These are phyloP conservation scores for Lithophane ornitopus DNA, from an alignment of 2,888 invertebrate genomes.

Conservation along the genomic window DNA sequence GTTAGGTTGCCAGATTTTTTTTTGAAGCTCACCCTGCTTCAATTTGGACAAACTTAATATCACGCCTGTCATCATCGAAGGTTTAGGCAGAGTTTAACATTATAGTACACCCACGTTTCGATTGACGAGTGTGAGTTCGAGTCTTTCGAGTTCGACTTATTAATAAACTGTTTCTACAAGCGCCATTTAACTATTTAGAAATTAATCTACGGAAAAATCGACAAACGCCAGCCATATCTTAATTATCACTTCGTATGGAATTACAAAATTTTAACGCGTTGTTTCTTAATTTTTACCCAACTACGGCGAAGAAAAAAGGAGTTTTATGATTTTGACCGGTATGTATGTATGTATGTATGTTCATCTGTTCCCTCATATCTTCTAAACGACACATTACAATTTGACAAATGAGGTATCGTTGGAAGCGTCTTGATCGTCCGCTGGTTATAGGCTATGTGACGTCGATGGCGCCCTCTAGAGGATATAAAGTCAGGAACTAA, in stretches of 20 bases:
- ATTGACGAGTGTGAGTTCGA: background rate
- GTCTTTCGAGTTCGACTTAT: background rate
- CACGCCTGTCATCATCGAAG: background rate
- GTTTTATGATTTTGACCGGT: too few relatives aligned
- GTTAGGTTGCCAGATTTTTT: background rate
- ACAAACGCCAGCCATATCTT: slow-evolving; percentile 11
- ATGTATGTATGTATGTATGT: too few relatives aligned
- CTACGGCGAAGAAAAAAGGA: too few relatives aligned
- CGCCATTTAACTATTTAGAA: background rate
- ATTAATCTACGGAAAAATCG: background rate
- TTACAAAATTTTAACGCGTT: slow-evolving; percentile 8
- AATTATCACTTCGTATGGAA: background rate
- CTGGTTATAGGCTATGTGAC: too few relatives aligned
- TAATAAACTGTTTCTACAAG: background rate
- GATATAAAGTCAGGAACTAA: too few relatives aligned
- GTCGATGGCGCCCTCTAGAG: too few relatives aligned
- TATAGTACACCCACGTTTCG: background rate
- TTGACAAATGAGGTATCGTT: too few relatives aligned
- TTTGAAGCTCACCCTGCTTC: background rate
- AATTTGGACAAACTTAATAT: background rate
- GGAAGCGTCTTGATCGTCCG: too few relatives aligned
- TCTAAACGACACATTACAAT: too few relatives aligned
- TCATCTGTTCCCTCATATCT: too few relatives aligned
- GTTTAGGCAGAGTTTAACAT: background rate
- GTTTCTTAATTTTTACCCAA: background rate